phyloP scores from a whole-genome alignment of 2,797 vertebrate genomes.

The Lepus oiostolus region DNA sequence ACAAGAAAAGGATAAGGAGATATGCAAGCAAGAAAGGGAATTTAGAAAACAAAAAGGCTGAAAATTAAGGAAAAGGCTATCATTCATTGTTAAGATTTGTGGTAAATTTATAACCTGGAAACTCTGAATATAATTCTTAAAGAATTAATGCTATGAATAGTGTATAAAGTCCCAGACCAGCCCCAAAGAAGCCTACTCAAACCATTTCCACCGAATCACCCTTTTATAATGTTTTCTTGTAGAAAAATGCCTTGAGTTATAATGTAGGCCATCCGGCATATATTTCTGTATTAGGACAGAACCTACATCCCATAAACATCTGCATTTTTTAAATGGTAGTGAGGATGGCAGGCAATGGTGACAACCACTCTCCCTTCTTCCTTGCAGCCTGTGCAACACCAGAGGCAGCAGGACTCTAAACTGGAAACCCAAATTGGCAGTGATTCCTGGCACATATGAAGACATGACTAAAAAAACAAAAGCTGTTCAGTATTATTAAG shows the following conservation, averaged over 20 bases:
- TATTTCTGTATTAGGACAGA: not conserved
- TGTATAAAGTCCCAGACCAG: not conserved
- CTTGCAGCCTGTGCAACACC: not conserved
- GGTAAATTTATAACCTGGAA: not conserved
- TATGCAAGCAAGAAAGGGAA: not conserved
- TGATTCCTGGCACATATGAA: not conserved
- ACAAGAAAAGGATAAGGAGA: not conserved
- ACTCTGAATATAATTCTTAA: not conserved
- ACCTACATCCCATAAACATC: not conserved
- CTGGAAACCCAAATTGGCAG: not conserved
- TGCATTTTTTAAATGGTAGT: not conserved
- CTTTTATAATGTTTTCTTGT: conserved; percentile 10
- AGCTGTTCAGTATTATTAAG: not conserved
- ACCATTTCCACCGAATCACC: not conserved
- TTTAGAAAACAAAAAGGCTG: not conserved
- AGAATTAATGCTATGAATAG: not conserved
- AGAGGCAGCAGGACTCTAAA: not conserved
- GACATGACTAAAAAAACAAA: not conserved
- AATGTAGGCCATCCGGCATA: not conserved
- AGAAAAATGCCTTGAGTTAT: not conserved
- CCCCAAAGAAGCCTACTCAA: not conserved
- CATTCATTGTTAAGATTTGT: not conserved
- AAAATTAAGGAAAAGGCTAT: not conserved
- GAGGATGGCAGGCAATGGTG: not conserved
- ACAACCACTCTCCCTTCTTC: not conserved